Evolutionary conservation across 2,797 vertebrate genomes (phyloP).

Genomic region (Lithobates pipiens): DNA sequence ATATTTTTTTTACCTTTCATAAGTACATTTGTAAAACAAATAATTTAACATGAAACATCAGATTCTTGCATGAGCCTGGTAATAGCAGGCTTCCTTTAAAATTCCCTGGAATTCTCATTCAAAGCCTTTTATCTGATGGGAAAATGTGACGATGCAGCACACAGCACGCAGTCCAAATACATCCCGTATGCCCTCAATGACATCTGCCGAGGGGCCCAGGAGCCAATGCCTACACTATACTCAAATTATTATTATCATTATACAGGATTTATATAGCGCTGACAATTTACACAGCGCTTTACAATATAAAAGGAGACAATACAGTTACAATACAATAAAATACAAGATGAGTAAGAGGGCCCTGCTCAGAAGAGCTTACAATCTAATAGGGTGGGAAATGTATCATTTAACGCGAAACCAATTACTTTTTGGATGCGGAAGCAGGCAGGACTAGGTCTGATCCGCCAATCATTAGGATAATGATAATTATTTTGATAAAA

Average conservation of each 20-base stretch:
- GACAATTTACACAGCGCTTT: too few relatives aligned
- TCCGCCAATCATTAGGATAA: neutral
- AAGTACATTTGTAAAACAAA: neutral
- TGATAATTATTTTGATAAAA: neutral
- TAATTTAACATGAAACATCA: neutral
- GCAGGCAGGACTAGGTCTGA: too few relatives aligned
- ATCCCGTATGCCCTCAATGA: neutral
- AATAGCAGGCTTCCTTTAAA: neutral
- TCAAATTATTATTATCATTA: too few relatives aligned
- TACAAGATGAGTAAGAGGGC: too few relatives aligned
- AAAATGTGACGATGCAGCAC: neutral
- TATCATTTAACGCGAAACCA: neutral
- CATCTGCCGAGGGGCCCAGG: neutral
- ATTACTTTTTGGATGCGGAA: neutral
- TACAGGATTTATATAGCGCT: too few relatives aligned
- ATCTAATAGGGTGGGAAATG: too few relatives aligned
- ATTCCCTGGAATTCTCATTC: neutral
- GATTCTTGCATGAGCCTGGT: neutral
- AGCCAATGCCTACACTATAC: neutral
- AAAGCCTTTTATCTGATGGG: neutral
- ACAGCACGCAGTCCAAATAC: too few relatives aligned
- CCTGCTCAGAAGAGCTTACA: too few relatives aligned
- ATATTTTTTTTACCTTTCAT: too few relatives aligned
- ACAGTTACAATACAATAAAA: too few relatives aligned
- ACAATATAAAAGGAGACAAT: too few relatives aligned